Base-by-base conservation (phyloP, 2,797 vertebrate genomes). In the Fistularia tabacaria region DNA sequence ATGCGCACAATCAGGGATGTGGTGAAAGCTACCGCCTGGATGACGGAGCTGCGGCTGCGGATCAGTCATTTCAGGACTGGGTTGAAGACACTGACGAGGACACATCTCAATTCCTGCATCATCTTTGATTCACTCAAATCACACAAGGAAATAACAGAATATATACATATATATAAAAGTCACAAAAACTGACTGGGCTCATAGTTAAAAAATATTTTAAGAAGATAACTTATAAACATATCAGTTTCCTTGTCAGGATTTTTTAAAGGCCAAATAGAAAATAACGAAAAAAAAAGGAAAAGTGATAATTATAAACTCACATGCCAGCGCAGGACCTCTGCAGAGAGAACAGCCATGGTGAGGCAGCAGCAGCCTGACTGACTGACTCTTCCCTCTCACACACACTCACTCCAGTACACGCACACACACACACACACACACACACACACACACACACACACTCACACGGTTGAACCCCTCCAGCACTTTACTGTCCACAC, bases 301-400 rank as follows among this genome's bases (percentile, higher is more conserved):
- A 25, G 25, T 13, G 7, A 43, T 6, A 13, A 7, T 37, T 36
- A 11, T 14, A 9, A 42, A 92, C 90, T 92, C 82, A 92, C 91
- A 82, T 92, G 91, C 91, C 91, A 92, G 77, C 80, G 79, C 42
- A 92, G 79, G 65, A 85, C 87, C 10, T 92, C 90, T 73, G 89
- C 83, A 78, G 90, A 91, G 72, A 92, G 91, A 76, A 90, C 90
- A 86, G 91, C 90, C 91, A 92, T 92, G 82, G 79, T 84, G 76
- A 78, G 74, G 83, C 76, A 85, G 81, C 79, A 86, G 81, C 85
- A 87, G 77, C 72, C 62, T 69, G 36, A 87, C 71, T 75, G 77
- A 84, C 54, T 74, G 72, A 83, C 57, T 62, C 66, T 73, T 76
- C 74, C 10, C 7, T 37, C 25, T 44, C 9, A 14, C 36, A 37